Evolutionary conservation across 2,888 invertebrate species (phyloP), one percentile per base, ranked within the genome.

Genomic region (Cheiracanthium punctorium): DNA sequence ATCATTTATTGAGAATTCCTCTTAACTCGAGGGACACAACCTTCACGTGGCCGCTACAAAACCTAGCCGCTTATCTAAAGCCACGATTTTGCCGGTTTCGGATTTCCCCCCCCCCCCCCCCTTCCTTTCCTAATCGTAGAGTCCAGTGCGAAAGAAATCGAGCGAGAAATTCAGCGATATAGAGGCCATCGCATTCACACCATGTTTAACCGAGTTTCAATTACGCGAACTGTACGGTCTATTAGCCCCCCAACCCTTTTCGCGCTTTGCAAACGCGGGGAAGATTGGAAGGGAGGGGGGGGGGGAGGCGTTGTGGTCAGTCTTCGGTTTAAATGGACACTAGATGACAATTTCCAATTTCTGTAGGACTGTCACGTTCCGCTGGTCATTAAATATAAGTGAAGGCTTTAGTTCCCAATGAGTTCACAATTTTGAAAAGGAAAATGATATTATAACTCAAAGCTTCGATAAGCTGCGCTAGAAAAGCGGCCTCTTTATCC

Each of bases 261-360:
- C 24, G 20, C 58, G 58, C 48, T 48, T 48, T n/a, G 48, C 20
- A 24, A 24, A 2, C 2, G 48, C 12, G 37, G 17, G 48, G 14
- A 2, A 2, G 2, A n/a, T n/a, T n/a, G n/a, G 17, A 4, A 24
- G 24, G 4, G 24, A 24, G 12, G 48, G 17, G 58, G 14, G 24
- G 20, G 4, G 48, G 14, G 12, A 17, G n/a, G 12, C 48, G 58
- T 17, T 24, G 58, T 17, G 58, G 58, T 58, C 58, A 58, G 58
- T 58, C 58, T 58, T 58, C 24, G 48, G 58, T 24, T 58, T 5
- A 58, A 58, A 58, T 58, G 58, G 58, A 58, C 24, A 58, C 58
- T 17, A 17, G 24, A 58, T 58, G 58, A 58, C 58, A 58, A 58
- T 58, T 58, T 58, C 58, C 24, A 58, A 58, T 58, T 58, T 58